Evolutionary conservation across 1,140 invertebrate genomes (phyloP), one percentile per base, ranked within the genome.

Genomic region (Papilio polytes): DNA sequence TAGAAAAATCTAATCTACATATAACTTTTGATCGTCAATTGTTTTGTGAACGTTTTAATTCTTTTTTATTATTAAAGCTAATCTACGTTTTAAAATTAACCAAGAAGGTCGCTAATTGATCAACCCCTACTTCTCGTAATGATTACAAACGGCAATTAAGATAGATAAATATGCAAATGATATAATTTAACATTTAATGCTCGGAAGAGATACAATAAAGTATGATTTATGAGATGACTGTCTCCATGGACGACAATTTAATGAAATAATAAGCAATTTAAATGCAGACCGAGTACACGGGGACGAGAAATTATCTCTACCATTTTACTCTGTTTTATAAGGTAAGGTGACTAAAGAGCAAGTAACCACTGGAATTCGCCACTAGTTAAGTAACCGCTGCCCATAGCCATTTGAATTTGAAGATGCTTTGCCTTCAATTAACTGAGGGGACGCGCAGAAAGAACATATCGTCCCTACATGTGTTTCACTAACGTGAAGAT

Each of bases 191-290:
- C 26, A 70, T 31, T 70, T 70, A 70, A 18, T 31, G 13, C 13
- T 70, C 59, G 22, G 26, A 31, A 70, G 63, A 70, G 63, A 70
- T 70, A 31, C 63, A 70, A 70, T 70, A 15, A 70, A 36, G 63
- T 36, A 15, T 70, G 22, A 70, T 36, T 70, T 31, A 70, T 63
- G 22, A 26, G 20, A 63, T 66, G 18, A 63, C 63, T 31, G 63
- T 70, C 63, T 4, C 22, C 12, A 15, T 15, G 12, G 63, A 70
- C 63, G 63, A 26, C 22, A 26, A 59, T 63, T 31, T 70, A 70
- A 70, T 36, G 26, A 70, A 26, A 70, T 70, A 15, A 70, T 31
- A 70, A 70, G 26, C 63, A 70, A 2, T 70, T 70, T 70, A 70
- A 70, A 70, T 70, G 63, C 63, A 70, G 26, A 70, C 26, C 12